Evolutionary conservation across 2,113 vertebrate species (phyloP), one percentile per base, ranked within the genome.

Genomic region (Cacatua alba): DNA sequence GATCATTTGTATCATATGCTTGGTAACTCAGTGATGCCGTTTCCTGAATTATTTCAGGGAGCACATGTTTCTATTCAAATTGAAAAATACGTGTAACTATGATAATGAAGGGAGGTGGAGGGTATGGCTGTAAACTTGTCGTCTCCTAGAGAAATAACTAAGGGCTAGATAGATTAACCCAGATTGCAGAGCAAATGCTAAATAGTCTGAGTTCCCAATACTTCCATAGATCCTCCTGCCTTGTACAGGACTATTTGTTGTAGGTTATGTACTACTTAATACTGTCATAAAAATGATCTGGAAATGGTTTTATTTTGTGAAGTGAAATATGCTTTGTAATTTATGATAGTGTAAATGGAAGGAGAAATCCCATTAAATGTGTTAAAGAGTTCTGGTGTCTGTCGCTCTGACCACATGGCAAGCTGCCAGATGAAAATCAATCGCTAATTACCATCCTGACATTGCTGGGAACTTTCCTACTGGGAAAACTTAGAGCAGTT

Each of bases 261-360:
- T 98, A 96, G 97, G 95, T 96, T 97, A 97, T 87, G 97, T 98
- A 97, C 95, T 98, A 96, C 97, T 98, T 97, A 97, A 98, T 97
- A 96, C 96, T 97, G 97, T 98, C 97, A 97, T 95, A 95, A 97
- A 97, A 97, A 97, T 94, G 88, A 97, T 98, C 98, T 98, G 97
- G 96, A 98, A 98, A 98, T 98, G 96, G 97, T 98, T 98, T 98
- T 98, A 98, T 98, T 98, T 98, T 98, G 98, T 98, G 98, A 98
- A 98, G 98, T 98, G 97, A 97, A 97, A 95, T 93, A 98, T 97
- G 97, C 98, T 98, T 98, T 98, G 98, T 98, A 98, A 98, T 97
- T 98, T 98, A 98, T 98, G 97, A 97, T 97, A 84, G 96, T 98
- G 97, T 98, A 97, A 97, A 98, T 97, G 97, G 97, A 98, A 98